Evolutionary conservation across 2,888 invertebrate species (phyloP).

Genomic region (Brenthis daphne): DNA sequence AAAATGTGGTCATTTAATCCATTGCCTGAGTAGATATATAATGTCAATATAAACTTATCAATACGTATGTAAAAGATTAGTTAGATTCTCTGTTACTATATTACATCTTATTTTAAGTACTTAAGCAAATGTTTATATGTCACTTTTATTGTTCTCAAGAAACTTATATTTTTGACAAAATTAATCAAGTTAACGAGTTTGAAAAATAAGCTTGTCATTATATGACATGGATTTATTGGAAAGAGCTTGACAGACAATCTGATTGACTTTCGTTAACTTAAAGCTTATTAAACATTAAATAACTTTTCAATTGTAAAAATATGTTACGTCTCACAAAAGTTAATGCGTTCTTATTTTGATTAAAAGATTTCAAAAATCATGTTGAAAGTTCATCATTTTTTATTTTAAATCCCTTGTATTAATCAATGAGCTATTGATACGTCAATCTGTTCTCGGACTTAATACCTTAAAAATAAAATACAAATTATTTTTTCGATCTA

Average conservation of each 20-base stretch:
- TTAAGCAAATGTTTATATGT: not conserved
- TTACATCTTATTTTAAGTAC: too few relatives aligned
- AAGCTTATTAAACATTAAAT: not conserved
- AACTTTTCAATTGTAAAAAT: constrained; percentile 5
- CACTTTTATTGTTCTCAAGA: not conserved
- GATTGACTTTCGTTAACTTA: constrained; percentile 14
- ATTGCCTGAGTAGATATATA: too few relatives aligned
- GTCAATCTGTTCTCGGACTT: not conserved
- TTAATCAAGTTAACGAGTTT: constrained; percentile 24
- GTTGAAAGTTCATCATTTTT: constrained; percentile 13
- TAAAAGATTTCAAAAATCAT: constrained; percentile 27
- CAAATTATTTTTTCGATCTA: not conserved
- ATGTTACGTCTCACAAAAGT: constrained; percentile 4
- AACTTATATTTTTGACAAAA: constrained; percentile 21
- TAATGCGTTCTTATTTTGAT: constrained; percentile 6
- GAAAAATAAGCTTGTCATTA: constrained; percentile 29
- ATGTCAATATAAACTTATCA: too few relatives aligned
- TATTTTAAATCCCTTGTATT: constrained; percentile 14
- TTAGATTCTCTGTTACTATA: too few relatives aligned
- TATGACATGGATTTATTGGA: constrained; percentile 25
- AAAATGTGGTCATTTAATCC: too few relatives aligned
- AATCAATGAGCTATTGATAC: not conserved
- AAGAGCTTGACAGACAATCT: constrained; percentile 15
- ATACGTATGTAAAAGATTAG: too few relatives aligned
- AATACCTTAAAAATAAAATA: constrained; percentile 1